Evolutionary conservation across 1,140 invertebrate genomes (phyloP), one percentile per base, ranked within the genome.

Genomic region (Atta colombica): DNA sequence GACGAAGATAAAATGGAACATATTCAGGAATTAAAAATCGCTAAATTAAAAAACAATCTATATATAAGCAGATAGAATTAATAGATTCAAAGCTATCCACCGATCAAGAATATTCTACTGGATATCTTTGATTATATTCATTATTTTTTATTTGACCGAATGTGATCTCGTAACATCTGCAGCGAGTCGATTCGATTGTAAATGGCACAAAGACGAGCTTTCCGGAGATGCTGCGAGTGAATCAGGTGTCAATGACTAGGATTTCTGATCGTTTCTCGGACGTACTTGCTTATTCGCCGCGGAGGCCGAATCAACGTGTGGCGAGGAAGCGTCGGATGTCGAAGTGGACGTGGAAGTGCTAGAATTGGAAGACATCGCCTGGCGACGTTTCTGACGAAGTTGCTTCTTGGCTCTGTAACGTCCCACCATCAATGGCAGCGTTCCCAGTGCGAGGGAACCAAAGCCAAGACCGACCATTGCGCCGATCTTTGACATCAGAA

Each of bases 381-480:
- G 87, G 6, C 91, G 88, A 18, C 90, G 90, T 60, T 93, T 94
- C 7, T 75, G 75, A 10, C 63, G 31, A 39, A 93, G 88, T 51
- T 85, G 90, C 21, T 88, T 91, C 39, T 93, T 94, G 72, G 93
- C 93, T 25, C 93, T 89, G 75, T 93, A 96, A 31, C 92, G 93
- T 10, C 95, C 95, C 25, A 96, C 92, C 39, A 96, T 94, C 39
- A 96, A 81, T 0, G 96, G 96, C 68, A 96, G 87, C 80, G 96
- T 95, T 25, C 96, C 96, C 18, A 96, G 88, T 1, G 95, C 82
- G 45, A 97, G 92, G 0, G 96, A 96, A 1, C 96, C 94, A 1
- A 95, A 91, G 0, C 96, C 96, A 16, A 97, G 92, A 3, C 96
- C 93, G 16, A 96, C 65, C 96, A 97, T 96, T 12, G 96, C 95